Percentiles rank a stretch among this genome's conserved stretches.
Conservation (phyloP, 2,888 invertebrate species). For the Entomobrya proxima region DNA sequence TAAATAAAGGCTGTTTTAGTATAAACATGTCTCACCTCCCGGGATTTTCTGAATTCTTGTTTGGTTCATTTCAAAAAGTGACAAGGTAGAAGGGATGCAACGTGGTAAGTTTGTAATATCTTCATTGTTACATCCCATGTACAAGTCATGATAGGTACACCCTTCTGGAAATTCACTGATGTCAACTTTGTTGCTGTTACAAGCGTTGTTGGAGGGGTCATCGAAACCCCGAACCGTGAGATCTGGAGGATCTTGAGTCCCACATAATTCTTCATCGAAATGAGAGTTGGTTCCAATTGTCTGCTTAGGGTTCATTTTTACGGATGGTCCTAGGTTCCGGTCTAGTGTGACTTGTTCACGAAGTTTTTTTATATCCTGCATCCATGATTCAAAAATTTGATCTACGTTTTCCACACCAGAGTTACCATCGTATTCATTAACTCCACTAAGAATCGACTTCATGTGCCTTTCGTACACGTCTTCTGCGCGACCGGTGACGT, state of each 20-base stretch:
- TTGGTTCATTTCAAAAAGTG: conserved; percentile 40
- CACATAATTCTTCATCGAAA: conserved; percentile 20
- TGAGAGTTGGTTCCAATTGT: too few relatives aligned
- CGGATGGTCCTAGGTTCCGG: not conserved
- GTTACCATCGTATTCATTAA: not conserved
- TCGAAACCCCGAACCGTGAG: not conserved
- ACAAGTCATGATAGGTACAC: conserved; percentile 8
- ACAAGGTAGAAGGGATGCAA: not conserved
- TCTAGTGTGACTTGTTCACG: not conserved
- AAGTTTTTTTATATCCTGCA: not conserved
- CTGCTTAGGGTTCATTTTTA: not conserved
- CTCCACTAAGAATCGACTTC: not conserved
- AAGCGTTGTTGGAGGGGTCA: not conserved
- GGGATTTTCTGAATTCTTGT: conserved; percentile 51
- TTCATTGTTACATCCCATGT: conserved; percentile 42
- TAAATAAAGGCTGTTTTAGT: too few relatives aligned
- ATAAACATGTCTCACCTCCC: too few relatives aligned
- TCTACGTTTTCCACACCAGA: not conserved
- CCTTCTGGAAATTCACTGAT: conserved; percentile 1
- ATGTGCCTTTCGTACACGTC: conserved; percentile 38
- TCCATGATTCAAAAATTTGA: not conserved
- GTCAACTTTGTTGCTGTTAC: too few relatives aligned
- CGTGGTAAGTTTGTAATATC: conserved; percentile 64
- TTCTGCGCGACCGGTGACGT: conserved; percentile 31
- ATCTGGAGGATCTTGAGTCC: conserved; percentile 21